Conservation (phyloP, 2,797 vertebrate genomes). For the Pteropus rufus region DNA sequence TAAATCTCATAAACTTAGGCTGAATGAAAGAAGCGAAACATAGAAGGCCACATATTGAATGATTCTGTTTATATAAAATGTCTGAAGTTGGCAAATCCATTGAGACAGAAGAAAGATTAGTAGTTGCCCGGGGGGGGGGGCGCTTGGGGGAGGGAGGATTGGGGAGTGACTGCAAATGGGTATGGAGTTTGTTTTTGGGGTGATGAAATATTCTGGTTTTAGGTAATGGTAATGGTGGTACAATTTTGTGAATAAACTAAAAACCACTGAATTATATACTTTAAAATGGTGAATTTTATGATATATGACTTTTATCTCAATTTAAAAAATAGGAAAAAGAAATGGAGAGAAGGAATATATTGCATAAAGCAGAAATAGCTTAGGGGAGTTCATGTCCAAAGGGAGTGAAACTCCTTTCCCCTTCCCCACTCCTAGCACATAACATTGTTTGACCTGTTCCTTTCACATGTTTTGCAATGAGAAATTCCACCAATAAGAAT, state of each 20-base stretch:
- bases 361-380: neutral
- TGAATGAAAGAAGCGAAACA: neutral
- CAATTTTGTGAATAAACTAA: neutral
- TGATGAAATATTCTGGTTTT: neutral
- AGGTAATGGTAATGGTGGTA: neutral
- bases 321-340: neutral
- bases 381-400: neutral
- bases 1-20: neutral
- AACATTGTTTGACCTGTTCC: neutral
- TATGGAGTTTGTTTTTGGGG: neutral
- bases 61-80: neutral
- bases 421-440: neutral
- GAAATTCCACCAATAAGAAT: neutral
- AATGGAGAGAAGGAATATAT: neutral
- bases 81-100: neutral
- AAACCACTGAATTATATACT: neutral
- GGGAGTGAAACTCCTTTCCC: neutral
- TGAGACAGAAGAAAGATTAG: neutral
- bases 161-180: neutral
- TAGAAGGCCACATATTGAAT: neutral
- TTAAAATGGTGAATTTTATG: constrained; percentile 16
- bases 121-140: neutral
- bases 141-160: neutral
- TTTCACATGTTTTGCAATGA: neutral
- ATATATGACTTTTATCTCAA: neutral